A percentile compares a stretch with the other conserved stretches of the same genome.
Conservation (phyloP, 2,888 invertebrate species). For the Eupithecia vulgata region DNA sequence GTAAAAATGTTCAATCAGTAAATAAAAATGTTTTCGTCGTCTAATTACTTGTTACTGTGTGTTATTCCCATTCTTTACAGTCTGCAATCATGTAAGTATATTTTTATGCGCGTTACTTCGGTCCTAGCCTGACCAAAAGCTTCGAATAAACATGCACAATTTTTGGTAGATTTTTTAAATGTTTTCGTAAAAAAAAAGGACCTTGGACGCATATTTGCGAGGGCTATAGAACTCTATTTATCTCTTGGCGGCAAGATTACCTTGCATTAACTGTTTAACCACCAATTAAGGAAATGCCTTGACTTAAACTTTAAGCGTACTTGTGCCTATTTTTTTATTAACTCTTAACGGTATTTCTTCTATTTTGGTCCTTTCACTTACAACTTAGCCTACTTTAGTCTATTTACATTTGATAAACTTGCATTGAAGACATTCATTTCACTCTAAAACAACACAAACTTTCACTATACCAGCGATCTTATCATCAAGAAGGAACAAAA, state of each 20-base stretch:
- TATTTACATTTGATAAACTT: neutral
- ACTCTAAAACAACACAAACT: neutral
- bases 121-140: neutral
- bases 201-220: conserved; percentile 52
- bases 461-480: neutral
- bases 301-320: conserved; percentile 8
- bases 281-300: conserved; percentile 36
- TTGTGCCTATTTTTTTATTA: neutral
- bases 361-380: conserved; percentile 31
- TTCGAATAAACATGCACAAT: conserved; percentile 17
- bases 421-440: neutral
- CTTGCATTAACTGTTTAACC: conserved; percentile 40
- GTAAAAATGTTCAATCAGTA: conserved; percentile 72
- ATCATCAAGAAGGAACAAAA: neutral
- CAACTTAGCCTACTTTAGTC: neutral
- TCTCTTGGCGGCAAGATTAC: conserved; percentile 53
- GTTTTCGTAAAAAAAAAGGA: conserved; percentile 42
- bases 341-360: neutral
- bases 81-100: conserved; percentile 70
- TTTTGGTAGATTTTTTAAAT: conserved; percentile 43
- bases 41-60: conserved; percentile 62
- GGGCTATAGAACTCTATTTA: conserved; percentile 47
- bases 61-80: conserved; percentile 57
- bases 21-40: conserved; percentile 74
- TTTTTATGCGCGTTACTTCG: neutral